Percentiles rank a stretch among this genome's conserved stretches.
Evolutionary conservation across 2,797 vertebrate genomes (phyloP).

Genomic region (Tiaroga cobitis): DNA sequence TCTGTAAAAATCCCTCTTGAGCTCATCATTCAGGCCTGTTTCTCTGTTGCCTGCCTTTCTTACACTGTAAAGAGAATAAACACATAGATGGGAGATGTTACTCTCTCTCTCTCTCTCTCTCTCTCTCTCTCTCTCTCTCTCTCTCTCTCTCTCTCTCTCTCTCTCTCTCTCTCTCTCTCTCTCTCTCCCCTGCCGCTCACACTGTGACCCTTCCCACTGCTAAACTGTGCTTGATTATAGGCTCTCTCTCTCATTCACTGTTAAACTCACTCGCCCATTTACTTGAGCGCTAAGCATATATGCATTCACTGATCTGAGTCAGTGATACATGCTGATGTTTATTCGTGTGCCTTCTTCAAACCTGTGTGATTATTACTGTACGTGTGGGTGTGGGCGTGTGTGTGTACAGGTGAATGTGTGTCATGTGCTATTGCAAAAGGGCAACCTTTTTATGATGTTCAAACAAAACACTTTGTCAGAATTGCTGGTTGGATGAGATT

Average conservation of each 20-base stretch:
- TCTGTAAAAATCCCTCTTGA: constrained; percentile 27
- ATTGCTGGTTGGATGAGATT: constrained; percentile 5
- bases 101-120: constrained; percentile 33
- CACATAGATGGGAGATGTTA: constrained; percentile 25
- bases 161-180: constrained; percentile 14
- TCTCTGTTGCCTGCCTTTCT: constrained; percentile 40
- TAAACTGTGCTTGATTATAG: constrained; percentile 30
- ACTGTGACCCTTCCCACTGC: constrained; percentile 48
- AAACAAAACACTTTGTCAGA: constrained; percentile 43
- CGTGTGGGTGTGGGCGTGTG: constrained; percentile 13
- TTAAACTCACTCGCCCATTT: constrained; percentile 33
- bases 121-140: constrained; percentile 26
- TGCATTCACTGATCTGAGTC: constrained; percentile 22
- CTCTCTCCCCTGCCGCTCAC: constrained; percentile 36
- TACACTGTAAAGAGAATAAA: constrained; percentile 36
- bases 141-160: constrained; percentile 23
- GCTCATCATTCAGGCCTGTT: constrained; percentile 23
- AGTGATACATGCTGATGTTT: constrained; percentile 22
- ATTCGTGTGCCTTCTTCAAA: constrained; percentile 41
- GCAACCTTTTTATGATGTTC: constrained; percentile 32
- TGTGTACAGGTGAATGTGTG: neutral
- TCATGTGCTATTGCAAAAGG: constrained; percentile 23
- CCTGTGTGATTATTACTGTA: constrained; percentile 27
- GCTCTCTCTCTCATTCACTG: constrained; percentile 25
- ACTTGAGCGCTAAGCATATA: constrained; percentile 19